Evolutionary conservation across 1,140 invertebrate genomes (phyloP).

Genomic region (Cherax quadricarinatus): DNA sequence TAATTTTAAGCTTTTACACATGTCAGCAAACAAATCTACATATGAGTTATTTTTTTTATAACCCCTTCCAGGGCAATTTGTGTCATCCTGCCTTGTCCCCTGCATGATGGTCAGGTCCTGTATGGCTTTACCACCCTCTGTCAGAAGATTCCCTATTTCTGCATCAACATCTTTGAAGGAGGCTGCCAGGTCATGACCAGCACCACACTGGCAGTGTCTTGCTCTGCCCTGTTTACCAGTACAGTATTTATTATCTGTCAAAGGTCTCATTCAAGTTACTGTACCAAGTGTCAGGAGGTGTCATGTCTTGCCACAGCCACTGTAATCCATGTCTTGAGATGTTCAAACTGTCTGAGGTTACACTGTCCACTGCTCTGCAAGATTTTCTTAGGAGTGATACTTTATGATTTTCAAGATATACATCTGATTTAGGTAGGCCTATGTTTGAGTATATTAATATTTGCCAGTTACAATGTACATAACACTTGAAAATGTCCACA

Average conservation of each 20-base stretch:
- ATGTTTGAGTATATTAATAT: neutral
- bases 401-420: neutral
- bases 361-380: neutral
- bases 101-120: neutral
- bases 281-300: constrained; percentile 4
- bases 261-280: neutral
- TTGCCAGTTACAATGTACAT: neutral
- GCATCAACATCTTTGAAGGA: neutral
- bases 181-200: neutral
- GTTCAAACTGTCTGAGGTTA: neutral
- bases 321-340: neutral
- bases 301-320: constrained; percentile 9
- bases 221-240: neutral
- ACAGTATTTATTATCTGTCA: neutral
- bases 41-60: neutral
- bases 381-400: constrained; percentile 15
- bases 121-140: neutral
- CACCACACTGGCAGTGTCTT: neutral
- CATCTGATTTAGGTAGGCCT: neutral
- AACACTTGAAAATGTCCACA: neutral
- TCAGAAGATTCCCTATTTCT: constrained; percentile 1
- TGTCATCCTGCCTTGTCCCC: neutral
- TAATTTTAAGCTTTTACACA: neutral
- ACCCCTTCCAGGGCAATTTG: neutral
- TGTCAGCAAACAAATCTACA: neutral